Percentiles rank a stretch among this genome's conserved stretches.
Conservation (phyloP, 2,113 vertebrate genomes). For the Heterotis niloticus region DNA sequence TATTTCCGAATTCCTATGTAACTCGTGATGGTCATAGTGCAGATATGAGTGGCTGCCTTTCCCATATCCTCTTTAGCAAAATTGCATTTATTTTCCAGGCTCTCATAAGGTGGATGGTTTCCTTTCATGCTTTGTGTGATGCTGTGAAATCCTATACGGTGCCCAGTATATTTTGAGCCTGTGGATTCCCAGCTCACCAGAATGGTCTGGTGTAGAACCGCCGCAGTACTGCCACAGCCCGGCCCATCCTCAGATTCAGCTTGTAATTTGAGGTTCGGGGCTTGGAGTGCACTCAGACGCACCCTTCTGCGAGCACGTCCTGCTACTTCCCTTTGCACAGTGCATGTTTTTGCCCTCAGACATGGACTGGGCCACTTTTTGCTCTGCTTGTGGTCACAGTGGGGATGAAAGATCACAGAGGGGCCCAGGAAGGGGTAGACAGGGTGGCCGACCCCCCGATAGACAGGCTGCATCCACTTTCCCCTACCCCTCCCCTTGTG, state of each 20-base stretch:
- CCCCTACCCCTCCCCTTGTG: not conserved
- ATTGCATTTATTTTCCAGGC: too few relatives aligned
- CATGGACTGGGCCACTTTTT: not conserved
- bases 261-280: slow-evolving; percentile 67
- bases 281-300: slow-evolving; percentile 48
- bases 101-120: not conserved
- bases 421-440: not conserved
- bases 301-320: slow-evolving; percentile 42
- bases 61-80: too few relatives aligned
- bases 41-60: too few relatives aligned
- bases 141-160: not conserved
- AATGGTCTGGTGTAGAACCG: slow-evolving; percentile 57
- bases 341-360: slow-evolving; percentile 4
- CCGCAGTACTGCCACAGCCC: slow-evolving; percentile 51
- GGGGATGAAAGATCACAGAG: not conserved
- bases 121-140: not conserved
- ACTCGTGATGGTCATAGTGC: too few relatives aligned
- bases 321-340: slow-evolving; percentile 15
- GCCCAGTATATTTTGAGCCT: slow-evolving; percentile 33
- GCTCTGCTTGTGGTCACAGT: not conserved
- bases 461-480: not conserved
- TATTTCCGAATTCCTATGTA: not conserved
- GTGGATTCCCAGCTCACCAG: slow-evolving; percentile 50
- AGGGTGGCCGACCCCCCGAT: not conserved
- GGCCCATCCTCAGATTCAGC: slow-evolving; percentile 55